Conservation (phyloP, 2,113 vertebrate species). For the Tachysurus vachellii region DNA sequence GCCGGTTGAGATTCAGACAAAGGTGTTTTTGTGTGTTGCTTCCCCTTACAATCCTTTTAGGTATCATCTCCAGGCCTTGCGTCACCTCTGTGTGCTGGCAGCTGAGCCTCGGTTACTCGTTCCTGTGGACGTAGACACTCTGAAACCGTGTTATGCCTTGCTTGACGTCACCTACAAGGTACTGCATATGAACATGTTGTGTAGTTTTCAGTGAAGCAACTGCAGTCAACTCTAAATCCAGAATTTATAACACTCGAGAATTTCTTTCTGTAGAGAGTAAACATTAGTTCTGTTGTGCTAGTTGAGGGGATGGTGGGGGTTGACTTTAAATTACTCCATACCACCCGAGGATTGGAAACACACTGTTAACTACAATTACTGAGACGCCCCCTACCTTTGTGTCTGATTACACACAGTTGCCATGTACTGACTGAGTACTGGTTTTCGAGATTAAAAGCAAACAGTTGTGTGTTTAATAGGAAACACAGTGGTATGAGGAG, state of each 20-base stretch:
- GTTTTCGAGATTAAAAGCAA: neutral
- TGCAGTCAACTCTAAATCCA: neutral
- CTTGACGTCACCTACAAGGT: conserved; percentile 97
- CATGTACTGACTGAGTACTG: neutral
- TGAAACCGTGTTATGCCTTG: conserved; percentile 90
- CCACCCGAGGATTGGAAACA: conserved; percentile 19
- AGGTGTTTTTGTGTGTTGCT: neutral
- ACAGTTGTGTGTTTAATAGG: conserved; percentile 66
- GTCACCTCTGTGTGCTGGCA: conserved; percentile 90
- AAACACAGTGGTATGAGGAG: conserved; percentile 91
- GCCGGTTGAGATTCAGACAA: neutral
- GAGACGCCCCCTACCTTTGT: neutral
- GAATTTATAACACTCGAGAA: neutral
- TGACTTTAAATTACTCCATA: conserved; percentile 41
- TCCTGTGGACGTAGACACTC: conserved; percentile 91
- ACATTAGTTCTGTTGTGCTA: neutral
- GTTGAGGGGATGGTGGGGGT: neutral
- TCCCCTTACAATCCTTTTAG: conserved; percentile 63
- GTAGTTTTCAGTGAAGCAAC: neutral
- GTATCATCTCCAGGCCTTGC: conserved; percentile 95
- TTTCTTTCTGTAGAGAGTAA: no score
- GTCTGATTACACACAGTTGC: conserved; percentile 8
- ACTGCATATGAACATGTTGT: conserved; percentile 60
- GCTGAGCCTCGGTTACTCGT: conserved; percentile 92
- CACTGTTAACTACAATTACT: conserved; percentile 49